A percentile compares a stretch with the other conserved stretches of the same genome.
These are phyloP conservation scores for Eupsittula cactorum DNA, from an alignment of 2,113 vertebrate genomes.

Conservation along the genomic window DNA sequence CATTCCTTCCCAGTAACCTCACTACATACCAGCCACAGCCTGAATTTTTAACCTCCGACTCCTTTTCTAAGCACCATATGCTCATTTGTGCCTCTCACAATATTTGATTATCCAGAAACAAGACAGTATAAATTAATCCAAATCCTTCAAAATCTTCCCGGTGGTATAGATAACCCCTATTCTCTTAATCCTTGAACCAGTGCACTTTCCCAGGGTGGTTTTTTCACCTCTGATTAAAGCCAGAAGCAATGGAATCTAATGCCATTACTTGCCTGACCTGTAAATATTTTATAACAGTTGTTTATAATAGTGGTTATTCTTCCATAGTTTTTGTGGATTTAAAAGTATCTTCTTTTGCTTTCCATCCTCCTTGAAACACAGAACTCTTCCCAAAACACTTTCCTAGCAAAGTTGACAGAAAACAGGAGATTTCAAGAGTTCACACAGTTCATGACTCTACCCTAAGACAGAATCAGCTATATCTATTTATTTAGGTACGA, in stretches of 20 bases:
- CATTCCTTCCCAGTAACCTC: not conserved
- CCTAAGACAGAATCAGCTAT: not conserved
- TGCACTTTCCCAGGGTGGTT: not conserved
- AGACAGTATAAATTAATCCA: not conserved
- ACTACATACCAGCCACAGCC: not conserved
- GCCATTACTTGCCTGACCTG: not conserved
- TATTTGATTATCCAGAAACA: not conserved
- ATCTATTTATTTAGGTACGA: not conserved
- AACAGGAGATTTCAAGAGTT: not conserved
- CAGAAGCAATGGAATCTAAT: not conserved
- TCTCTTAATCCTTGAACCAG: not conserved
- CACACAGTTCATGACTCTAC: not conserved
- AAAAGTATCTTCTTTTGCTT: not conserved
- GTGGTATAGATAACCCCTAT: not conserved
- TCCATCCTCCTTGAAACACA: not conserved
- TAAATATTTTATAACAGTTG: not conserved
- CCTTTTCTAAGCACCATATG: not conserved
- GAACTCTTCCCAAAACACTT: not conserved
- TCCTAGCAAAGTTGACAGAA: not conserved
- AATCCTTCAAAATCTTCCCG: not conserved
- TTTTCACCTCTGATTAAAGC: not conserved
- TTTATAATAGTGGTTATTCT: not conserved
- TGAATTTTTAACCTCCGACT: not conserved
- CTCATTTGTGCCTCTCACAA: not conserved
- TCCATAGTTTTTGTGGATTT: not conserved